Evolutionary conservation across 2,113 vertebrate genomes (phyloP).

Genomic region (Lasiurus cinereus): DNA sequence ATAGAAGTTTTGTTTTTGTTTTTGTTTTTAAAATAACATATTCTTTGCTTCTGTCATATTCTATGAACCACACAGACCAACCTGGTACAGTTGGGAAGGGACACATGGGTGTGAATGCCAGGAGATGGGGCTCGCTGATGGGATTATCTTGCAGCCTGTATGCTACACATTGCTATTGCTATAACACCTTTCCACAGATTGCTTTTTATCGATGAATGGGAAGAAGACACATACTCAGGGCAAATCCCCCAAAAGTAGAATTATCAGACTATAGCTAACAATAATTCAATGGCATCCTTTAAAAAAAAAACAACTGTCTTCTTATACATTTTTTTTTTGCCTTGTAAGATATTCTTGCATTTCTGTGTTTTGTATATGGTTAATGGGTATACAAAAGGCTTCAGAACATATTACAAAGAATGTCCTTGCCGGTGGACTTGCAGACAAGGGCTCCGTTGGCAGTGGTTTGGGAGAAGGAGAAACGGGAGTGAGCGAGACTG

Average conservation of each 20-base stretch:
- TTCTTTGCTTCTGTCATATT: not conserved
- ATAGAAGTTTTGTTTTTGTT: not conserved
- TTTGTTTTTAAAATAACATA: not conserved
- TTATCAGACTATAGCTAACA: not conserved
- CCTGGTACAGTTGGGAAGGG: not conserved
- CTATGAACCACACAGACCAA: not conserved
- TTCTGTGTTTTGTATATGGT: constrained; percentile 19
- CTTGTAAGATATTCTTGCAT: not conserved
- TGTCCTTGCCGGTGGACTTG: not conserved
- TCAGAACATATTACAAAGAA: not conserved
- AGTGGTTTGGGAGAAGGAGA: not conserved
- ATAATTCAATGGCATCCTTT: not conserved
- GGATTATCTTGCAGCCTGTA: not conserved
- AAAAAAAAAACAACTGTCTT: not conserved
- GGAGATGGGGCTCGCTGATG: not conserved
- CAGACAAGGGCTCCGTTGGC: not conserved
- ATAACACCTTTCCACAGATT: not conserved
- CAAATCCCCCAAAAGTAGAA: not conserved
- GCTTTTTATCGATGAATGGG: not conserved
- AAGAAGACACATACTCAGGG: not conserved
- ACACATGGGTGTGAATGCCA: not conserved
- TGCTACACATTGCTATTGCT: not conserved
- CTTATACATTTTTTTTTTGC: not conserved
- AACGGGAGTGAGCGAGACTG: not conserved
- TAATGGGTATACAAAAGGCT: not conserved